Conservation (phyloP, 64 coral and sea anemone genomes). For the Dendronephthya gigantea region DNA sequence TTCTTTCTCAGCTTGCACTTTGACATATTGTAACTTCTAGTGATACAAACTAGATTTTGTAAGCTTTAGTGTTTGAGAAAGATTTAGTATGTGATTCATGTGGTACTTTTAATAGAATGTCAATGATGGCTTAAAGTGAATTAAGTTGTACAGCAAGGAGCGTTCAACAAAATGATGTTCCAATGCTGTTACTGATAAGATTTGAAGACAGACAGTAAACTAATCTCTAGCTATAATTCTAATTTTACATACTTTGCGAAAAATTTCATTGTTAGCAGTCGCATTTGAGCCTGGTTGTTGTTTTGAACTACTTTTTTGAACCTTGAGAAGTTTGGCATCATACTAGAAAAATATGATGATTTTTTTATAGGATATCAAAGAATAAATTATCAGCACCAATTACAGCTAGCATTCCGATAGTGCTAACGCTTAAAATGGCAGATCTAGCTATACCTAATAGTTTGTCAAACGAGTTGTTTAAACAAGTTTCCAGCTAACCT, state of each 20-base stretch:
- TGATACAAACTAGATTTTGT: neutral
- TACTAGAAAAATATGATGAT: slow-evolving; percentile 5
- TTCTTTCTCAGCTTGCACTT: slow-evolving; percentile 27
- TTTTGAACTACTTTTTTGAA: slow-evolving; percentile 33
- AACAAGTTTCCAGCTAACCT: no score
- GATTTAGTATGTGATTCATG: no score
- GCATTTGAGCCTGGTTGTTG: neutral
- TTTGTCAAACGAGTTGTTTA: no score
- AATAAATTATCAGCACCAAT: neutral
- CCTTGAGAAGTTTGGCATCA: slow-evolving; percentile 43
- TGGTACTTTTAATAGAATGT: no score
- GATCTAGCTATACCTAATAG: no score
- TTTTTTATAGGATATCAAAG: neutral
- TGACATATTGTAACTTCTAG: slow-evolving; percentile 38
- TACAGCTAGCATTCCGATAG: no score
- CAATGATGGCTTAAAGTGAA: no score
- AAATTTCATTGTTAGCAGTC: slow-evolving; percentile 34
- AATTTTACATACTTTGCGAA: slow-evolving; percentile 29
- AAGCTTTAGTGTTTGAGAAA: no score
- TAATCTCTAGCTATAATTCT: neutral
- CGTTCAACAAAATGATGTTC: no score
- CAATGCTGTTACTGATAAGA: neutral
- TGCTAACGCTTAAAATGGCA: no score
- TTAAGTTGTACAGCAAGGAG: no score
- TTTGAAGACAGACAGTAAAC: neutral